phyloP scores from a whole-genome alignment of 2,888 invertebrate genomes.

The Frankliniella fusca region DNA sequence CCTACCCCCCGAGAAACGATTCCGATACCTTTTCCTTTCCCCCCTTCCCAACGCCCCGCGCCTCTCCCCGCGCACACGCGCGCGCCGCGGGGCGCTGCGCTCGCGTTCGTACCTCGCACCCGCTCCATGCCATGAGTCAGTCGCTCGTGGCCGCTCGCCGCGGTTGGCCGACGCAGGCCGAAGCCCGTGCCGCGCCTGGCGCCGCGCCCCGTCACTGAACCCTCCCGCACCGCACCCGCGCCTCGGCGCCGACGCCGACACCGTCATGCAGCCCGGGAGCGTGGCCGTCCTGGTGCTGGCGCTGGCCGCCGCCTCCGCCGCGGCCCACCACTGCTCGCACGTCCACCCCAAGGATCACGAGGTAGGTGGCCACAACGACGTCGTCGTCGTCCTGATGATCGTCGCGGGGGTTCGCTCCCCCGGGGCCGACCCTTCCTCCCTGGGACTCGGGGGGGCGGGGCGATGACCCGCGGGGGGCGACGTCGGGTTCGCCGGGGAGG shows the following conservation, averaged over 20 bases:
- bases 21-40: no score
- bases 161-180: not conserved
- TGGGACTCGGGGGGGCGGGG: no score
- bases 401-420: no score
- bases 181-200: not conserved
- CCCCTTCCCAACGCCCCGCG: no score
- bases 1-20: no score
- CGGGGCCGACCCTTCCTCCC: no score
- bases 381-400: not conserved
- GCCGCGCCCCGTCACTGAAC: not conserved
- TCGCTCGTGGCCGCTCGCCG: not conserved
- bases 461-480: no score
- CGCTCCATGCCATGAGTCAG: not conserved
- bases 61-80: no score
- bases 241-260: not conserved
- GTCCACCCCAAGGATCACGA: conserved; percentile 1
- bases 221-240: not conserved
- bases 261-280: not conserved
- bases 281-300: not conserved
- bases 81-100: not conserved
- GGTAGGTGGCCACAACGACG: not conserved
- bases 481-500: no score
- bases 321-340: not conserved
- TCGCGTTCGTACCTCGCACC: not conserved
- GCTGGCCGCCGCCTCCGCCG: not conserved